These are phyloP conservation scores for Scophthalmus maximus DNA, from an alignment of 2,113 vertebrate genomes.

Conservation along the genomic window DNA sequence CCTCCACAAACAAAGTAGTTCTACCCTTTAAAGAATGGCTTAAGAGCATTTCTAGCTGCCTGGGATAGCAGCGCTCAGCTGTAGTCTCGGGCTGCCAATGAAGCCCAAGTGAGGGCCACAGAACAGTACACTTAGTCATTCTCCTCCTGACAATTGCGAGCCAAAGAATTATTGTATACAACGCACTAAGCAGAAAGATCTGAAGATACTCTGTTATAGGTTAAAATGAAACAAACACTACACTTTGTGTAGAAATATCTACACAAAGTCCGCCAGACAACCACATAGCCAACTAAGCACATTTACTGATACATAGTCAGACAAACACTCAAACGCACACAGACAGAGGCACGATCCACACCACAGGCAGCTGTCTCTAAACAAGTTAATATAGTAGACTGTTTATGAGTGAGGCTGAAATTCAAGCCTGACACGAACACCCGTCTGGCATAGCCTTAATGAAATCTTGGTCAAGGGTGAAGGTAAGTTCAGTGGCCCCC, in stretches of 20 bases:
- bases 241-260: no score
- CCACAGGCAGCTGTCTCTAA: slow-evolving; percentile 85
- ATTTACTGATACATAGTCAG: slow-evolving; percentile 57
- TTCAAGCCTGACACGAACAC: slow-evolving; percentile 81
- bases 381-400: slow-evolving; percentile 88
- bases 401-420: slow-evolving; percentile 87
- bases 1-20: slow-evolving; percentile 10
- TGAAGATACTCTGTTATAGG: slow-evolving; percentile 28
- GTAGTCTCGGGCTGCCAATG: background rate
- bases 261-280: slow-evolving; percentile 4
- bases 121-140: slow-evolving; percentile 5
- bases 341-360: slow-evolving; percentile 57
- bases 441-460: slow-evolving; percentile 85
- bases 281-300: slow-evolving; percentile 50
- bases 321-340: slow-evolving; percentile 56
- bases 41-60: slow-evolving; percentile 2
- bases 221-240: slow-evolving; percentile 16
- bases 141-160: slow-evolving; percentile 24
- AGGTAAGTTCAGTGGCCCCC: slow-evolving; percentile 79
- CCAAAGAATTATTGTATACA: slow-evolving; percentile 13
- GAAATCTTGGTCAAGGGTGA: slow-evolving; percentile 86
- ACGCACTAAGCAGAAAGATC: slow-evolving; percentile 18
- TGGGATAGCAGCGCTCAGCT: background rate
- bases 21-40: background rate
- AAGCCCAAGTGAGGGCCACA: slow-evolving; percentile 15